A percentile compares a stretch with the other conserved stretches of the same genome.
Evolutionary conservation across 2,888 invertebrate species (phyloP).

Genomic region (Gastracanthus pulcherrimus): DNA sequence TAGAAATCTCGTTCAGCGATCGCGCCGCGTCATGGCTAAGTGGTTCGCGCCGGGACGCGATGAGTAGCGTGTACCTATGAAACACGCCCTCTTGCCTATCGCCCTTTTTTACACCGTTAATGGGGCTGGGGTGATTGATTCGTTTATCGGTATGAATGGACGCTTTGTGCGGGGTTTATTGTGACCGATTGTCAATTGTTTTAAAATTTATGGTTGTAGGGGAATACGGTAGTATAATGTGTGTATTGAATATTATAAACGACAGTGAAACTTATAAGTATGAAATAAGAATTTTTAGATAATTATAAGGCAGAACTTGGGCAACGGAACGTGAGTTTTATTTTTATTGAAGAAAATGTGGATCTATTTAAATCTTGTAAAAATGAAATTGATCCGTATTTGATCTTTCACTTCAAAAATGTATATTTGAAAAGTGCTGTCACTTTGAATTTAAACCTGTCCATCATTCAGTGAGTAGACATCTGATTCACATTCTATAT

Average conservation of each 20-base stretch:
- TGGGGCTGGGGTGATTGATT: background rate
- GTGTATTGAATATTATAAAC: too few relatives aligned
- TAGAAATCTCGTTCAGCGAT: slow-evolving; percentile 62
- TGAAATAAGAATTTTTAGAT: background rate
- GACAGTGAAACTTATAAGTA: too few relatives aligned
- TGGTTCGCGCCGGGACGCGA: slow-evolving; percentile 57
- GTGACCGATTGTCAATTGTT: background rate
- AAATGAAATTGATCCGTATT: background rate
- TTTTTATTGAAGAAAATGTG: too few relatives aligned
- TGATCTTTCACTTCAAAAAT: slow-evolving; percentile 5
- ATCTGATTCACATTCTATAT: background rate
- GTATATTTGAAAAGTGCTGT: slow-evolving; percentile 3
- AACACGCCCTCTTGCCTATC: background rate
- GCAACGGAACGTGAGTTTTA: too few relatives aligned
- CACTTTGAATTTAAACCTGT: slow-evolving; percentile 11
- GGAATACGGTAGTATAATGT: background rate
- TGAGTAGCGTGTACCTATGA: background rate
- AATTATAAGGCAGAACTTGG: too few relatives aligned
- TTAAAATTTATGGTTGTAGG: background rate
- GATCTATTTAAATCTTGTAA: background rate
- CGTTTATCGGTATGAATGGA: background rate
- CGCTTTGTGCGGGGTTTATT: background rate
- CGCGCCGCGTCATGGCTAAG: slow-evolving; percentile 63
- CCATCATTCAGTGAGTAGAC: background rate
- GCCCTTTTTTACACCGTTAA: background rate